Evolutionary conservation across 2,113 vertebrate species (phyloP).

Genomic region (Dromiciops gliroides): DNA sequence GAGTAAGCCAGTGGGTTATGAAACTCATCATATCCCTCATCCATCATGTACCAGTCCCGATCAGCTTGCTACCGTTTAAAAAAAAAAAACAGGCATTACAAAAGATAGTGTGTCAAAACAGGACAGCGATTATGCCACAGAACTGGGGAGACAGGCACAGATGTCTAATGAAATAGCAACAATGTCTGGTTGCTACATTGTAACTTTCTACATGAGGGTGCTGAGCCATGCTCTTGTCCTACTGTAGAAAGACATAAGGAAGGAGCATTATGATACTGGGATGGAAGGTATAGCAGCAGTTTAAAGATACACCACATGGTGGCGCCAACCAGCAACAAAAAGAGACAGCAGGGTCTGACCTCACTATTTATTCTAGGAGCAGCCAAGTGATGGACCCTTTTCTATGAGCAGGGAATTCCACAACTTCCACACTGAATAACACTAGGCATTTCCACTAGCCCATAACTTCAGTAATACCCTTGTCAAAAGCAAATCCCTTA

Average conservation of each 20-base stretch:
- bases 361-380: neutral
- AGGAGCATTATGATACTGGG: rapidly evolving
- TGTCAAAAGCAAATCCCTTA: neutral
- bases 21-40: conserved; percentile 97
- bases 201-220: neutral
- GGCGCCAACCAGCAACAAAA: conserved; percentile 30
- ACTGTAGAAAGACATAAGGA: neutral
- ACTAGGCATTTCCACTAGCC: neutral
- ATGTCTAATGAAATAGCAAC: neutral
- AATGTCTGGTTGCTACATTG: neutral
- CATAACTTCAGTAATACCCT: no score
- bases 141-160: neutral
- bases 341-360: no score
- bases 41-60: conserved; percentile 99
- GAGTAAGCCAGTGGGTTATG: conserved; percentile 95
- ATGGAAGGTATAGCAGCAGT: rapidly evolving
- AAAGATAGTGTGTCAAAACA: neutral
- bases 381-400: neutral
- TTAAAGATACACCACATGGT: neutral
- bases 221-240: neutral
- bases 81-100: neutral
- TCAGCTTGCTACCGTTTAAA: conserved; percentile 92
- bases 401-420: neutral
- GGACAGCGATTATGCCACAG: neutral
- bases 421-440: neutral